Evolutionary conservation across 2,113 vertebrate genomes (phyloP), one percentile per base, ranked within the genome.

Genomic region (Lipotes vexillifer): DNA sequence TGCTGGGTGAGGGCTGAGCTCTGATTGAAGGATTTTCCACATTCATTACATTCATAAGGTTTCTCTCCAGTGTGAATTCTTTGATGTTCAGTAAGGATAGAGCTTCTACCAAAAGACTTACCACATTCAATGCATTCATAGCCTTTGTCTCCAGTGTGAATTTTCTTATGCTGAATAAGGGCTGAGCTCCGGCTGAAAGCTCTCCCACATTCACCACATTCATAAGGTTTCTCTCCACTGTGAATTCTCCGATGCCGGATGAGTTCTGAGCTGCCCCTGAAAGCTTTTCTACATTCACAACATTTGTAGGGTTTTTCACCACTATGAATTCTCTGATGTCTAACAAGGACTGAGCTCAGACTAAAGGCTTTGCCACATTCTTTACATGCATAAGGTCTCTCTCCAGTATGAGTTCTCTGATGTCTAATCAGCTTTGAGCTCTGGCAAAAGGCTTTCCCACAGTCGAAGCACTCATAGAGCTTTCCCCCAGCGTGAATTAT

Each of bases 351-450:
- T 55, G 97, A 95, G 41, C 96, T 97, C 91, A 96, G 96, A 78
- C 91, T 95, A 31, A 98, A 98, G 88, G 97, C 89, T 96, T 97
- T 98, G 21, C 96, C 97, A 95, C 97, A 98, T 46, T 98, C 94
- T 92, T 96, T 80, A 90, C 98, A 98, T n/a, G 52, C 66, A 61
- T 98, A 97, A 61, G 97, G 97, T 80, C 95, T 98, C 94, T 98
- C 97, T 83, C 96, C 94, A 41, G 97, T 98, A 74, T 98, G 98
- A 96, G 97, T 97, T 94, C 96, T 96, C 90, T 97, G 96, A 78
- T 98, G 98, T 96, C 97, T 96, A 44, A 95, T 95, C 74, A 98
- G 78, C 38, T 97, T 97, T 77, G 96, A 98, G 44, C 96, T 97
- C 59, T 97, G 97, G n/a, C 89, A 87, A 93, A 98, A 98, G 20